Evolutionary conservation across 2,888 invertebrate genomes (phyloP), one percentile per base, ranked within the genome.

Genomic region (Habroteleia sp.): DNA sequence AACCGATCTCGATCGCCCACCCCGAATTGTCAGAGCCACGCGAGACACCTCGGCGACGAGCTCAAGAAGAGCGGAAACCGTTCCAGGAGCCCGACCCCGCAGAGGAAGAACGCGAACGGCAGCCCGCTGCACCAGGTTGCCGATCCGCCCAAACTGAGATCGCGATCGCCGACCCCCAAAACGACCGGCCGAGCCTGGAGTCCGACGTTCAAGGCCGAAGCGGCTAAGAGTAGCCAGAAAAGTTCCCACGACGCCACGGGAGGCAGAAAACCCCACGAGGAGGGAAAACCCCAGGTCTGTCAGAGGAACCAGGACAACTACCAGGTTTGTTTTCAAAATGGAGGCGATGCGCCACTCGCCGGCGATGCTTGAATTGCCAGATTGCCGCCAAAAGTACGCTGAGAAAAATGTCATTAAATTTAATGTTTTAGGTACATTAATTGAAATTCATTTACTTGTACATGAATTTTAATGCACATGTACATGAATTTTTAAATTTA

Each of bases 1-100:
- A 86, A 83, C 74, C 85, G 90, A 46, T 90, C 90, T 35, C 87
- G 90, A 76, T 90, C 90, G 68, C 91, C 91, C 44, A 91, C 90
- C 25, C 91, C 91, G 17, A 39, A 33, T 25, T 83, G 85, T 52
- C 83, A 80, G 14, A 37, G 17, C 25, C 60, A 54, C 54, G 42
- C 58, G n/a, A 27, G 52, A 39, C 73, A 68, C 74, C 46, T 62
- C 41, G 82, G 82, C 13, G 80, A 82, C 25, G 83, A 82, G 31
- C 58, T 81, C 35, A 81, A 79, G 68, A 81, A 81, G 54, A 68
- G 48, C 13, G 77, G 62, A 33, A 89, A 89, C 81, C 89, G 90
- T 75, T 91, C 90, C 72, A 89, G 90, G 71, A 91, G 89, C 85
- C 91, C 89, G 17, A 91, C 89, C 71, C 90, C 89, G 37, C 91